Percentiles rank a stretch among this genome's conserved stretches.
These are phyloP conservation scores for Champsocephalus gunnari DNA, from an alignment of 2,797 vertebrate species.

Conservation along the genomic window DNA sequence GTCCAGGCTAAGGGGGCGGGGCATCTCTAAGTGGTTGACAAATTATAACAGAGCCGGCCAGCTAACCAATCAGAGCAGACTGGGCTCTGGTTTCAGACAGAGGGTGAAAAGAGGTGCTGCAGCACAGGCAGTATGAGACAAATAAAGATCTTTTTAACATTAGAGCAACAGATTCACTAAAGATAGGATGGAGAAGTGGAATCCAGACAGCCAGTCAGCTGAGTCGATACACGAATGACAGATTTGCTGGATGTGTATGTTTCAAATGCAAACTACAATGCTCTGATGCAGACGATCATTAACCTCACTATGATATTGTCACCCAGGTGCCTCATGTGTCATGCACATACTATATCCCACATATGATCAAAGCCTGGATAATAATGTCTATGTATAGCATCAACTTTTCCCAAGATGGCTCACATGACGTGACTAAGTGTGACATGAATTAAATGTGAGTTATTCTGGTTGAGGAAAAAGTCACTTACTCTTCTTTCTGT, in stretches of 20 bases:
- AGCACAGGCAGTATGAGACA: too few relatives aligned
- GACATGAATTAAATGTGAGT: neutral
- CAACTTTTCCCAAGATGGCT: neutral
- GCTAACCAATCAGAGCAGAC: too few relatives aligned
- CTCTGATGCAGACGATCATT: neutral
- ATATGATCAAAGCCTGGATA: neutral
- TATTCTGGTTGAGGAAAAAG: neutral
- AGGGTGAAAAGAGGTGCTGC: too few relatives aligned
- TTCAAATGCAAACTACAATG: neutral
- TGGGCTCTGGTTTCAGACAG: too few relatives aligned
- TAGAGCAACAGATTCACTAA: neutral
- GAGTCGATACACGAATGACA: neutral
- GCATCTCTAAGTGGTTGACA: too few relatives aligned
- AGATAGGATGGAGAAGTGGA: neutral
- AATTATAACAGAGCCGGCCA: too few relatives aligned
- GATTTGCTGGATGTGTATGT: neutral
- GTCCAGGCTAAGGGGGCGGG: too few relatives aligned
- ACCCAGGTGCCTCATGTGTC: neutral
- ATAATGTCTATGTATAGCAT: neutral
- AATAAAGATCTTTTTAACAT: too few relatives aligned
- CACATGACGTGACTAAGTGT: neutral
- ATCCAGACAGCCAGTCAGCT: neutral
- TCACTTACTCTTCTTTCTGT: neutral
- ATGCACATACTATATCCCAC: neutral
- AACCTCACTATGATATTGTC: neutral